Evolutionary conservation across 2,113 vertebrate species (phyloP).

Genomic region (Jaculus jaculus): DNA sequence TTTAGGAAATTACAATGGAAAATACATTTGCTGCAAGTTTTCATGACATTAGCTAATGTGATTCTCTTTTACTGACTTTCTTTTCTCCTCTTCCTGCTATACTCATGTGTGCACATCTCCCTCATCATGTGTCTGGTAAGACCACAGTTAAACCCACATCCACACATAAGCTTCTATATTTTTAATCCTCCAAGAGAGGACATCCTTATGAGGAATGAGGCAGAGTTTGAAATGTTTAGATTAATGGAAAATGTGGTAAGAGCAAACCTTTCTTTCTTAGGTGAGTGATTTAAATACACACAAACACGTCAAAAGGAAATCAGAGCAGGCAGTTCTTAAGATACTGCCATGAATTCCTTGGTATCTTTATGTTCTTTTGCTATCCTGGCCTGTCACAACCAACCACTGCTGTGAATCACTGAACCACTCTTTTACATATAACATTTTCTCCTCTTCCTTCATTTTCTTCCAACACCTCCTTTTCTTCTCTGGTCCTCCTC

Average conservation of each 20-base stretch:
- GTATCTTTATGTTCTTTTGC: not conserved
- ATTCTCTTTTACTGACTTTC: not conserved
- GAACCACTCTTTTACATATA: not conserved
- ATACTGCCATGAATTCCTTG: not conserved
- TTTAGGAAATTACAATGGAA: not conserved
- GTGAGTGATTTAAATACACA: constrained; percentile 47
- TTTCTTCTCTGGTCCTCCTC: not conserved
- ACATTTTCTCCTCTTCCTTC: not conserved
- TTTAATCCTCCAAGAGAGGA: not conserved
- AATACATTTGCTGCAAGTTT: not conserved
- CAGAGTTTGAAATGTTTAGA: constrained; percentile 50
- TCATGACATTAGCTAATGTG: not conserved
- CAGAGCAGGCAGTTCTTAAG: not conserved
- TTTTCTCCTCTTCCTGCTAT: not conserved
- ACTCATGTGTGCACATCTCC: not conserved
- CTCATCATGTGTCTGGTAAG: not conserved
- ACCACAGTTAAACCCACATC: not conserved
- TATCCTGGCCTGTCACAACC: not conserved
- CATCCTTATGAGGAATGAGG: not conserved
- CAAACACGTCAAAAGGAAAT: constrained; percentile 6
- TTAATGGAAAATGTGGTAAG: constrained; percentile 43
- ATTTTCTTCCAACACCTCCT: not conserved
- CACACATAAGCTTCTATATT: not conserved
- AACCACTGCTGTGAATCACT: not conserved
- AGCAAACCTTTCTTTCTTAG: constrained; percentile 12